Base-by-base conservation (phyloP, 2,888 invertebrate genomes). In the Calameuta idolon region DNA sequence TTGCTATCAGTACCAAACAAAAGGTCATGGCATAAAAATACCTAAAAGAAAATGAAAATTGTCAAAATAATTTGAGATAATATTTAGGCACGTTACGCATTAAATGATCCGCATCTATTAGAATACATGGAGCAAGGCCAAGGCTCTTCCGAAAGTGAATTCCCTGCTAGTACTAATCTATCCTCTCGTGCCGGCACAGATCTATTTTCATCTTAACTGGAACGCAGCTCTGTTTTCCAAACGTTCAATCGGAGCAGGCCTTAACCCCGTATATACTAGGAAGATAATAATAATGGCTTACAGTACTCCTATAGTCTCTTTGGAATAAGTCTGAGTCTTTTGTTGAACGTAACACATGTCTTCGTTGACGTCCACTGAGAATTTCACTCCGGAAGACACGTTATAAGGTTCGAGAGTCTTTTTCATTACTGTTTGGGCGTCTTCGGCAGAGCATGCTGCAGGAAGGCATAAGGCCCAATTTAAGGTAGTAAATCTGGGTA, bases 381-480 rank as follows among this genome's bases (percentile, higher is more conserved):
- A 93, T 85, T 92, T 92, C 78, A 95, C 89, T 69, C 94, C 94
- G 15, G 94, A 90, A 0, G 94, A 93, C 80, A 93, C 93, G 82
- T 93, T 93, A 87, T 95, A 95, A 73, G 93, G 93, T 75, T 93
- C 92, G 82, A 95, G 87, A 76, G 94, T 94, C 79, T 93, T 93
- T 82, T 93, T 93, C 81, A 95, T 88, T 80, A 94, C 90, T 83
- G 91, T 90, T 84, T 93, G 93, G 31, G 94, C 94, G 85, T 94
- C 94, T 73, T 93, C 92, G 34, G 93, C 92, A 33, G 93, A 92
- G 87, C 95, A 95, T 12, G 93, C 93, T 4, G 94, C 93, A 1
- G 95, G 95, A 75, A 95, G 92, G 87, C 95, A 96, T 33, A 95
- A 90, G 1, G 95, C 95, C 95, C 95, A 95, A 86, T 95, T 95